Conservation (phyloP, 2,797 vertebrate species). For the Neomorphus geoffroyi region DNA sequence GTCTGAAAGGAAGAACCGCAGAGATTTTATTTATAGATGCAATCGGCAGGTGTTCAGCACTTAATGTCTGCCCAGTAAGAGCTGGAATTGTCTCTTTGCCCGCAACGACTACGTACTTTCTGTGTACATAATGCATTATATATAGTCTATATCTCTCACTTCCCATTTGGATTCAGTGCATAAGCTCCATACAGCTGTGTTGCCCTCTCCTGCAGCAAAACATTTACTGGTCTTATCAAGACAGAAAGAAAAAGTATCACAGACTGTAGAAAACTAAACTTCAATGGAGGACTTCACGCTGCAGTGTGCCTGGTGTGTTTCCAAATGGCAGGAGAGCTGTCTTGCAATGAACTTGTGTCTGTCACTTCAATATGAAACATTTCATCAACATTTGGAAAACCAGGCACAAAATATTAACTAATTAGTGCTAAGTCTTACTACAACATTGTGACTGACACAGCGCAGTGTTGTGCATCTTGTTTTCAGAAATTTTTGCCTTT, state of each 20-base stretch:
- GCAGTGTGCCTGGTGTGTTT: not conserved
- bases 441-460: not conserved
- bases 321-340: not conserved
- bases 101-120: not conserved
- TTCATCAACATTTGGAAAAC: conserved; percentile 7
- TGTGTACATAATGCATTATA: conserved; percentile 12
- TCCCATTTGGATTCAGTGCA: not conserved
- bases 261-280: not conserved
- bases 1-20: conserved; percentile 13
- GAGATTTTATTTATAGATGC: conserved; percentile 52
- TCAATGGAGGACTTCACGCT: not conserved
- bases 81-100: conserved; percentile 26
- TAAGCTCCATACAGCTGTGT: not conserved
- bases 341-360: not conserved
- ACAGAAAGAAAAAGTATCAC: not conserved
- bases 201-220: conserved; percentile 23
- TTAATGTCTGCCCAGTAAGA: conserved; percentile 30
- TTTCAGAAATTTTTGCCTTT: conserved; percentile 36
- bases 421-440: not conserved
- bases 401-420: conserved; percentile 31
- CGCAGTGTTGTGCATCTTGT: conserved; percentile 15
- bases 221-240: conserved; percentile 6
- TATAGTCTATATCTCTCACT: not conserved
- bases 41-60: conserved; percentile 28
- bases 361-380: accelerated